Evolutionary conservation across 2,888 invertebrate species (phyloP).

Genomic region (Agriopis leucophaearia): DNA sequence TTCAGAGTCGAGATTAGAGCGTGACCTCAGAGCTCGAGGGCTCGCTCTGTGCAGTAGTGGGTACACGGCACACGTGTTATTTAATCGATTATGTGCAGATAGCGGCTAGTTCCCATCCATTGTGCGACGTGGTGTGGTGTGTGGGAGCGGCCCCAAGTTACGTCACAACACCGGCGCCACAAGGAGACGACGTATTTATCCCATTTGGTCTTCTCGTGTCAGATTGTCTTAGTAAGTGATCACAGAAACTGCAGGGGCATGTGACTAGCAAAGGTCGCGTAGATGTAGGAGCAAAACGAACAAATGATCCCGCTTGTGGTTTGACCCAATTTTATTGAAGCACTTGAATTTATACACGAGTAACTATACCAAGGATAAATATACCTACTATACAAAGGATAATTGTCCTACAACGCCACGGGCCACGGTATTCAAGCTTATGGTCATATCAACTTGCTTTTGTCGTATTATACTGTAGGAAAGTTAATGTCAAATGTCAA

Average conservation of each 20-base stretch:
- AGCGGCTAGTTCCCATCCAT: conserved; percentile 22
- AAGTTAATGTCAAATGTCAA: too few relatives aligned
- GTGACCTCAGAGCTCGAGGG: conserved; percentile 10
- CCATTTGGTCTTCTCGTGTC: not conserved
- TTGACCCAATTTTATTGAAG: not conserved
- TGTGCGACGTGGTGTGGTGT: conserved; percentile 11
- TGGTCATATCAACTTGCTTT: too few relatives aligned
- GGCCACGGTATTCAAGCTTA: too few relatives aligned
- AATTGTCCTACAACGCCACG: too few relatives aligned
- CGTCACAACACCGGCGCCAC: conserved; percentile 7
- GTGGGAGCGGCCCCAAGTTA: conserved; percentile 15
- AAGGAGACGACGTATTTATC: not conserved
- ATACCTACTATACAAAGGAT: too few relatives aligned
- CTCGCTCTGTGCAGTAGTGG: not conserved
- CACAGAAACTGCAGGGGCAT: not conserved
- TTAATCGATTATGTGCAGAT: conserved; percentile 32
- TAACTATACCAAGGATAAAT: too few relatives aligned
- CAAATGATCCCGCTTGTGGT: not conserved
- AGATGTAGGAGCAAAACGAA: not conserved
- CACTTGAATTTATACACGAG: not conserved
- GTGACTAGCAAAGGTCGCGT: too few relatives aligned
- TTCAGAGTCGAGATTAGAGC: conserved; percentile 10
- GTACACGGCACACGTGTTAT: conserved; percentile 18
- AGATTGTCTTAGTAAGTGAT: not conserved
- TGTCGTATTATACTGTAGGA: too few relatives aligned